phyloP scores from a whole-genome alignment of 2,888 invertebrate species.

The Sphinx pinastri region DNA sequence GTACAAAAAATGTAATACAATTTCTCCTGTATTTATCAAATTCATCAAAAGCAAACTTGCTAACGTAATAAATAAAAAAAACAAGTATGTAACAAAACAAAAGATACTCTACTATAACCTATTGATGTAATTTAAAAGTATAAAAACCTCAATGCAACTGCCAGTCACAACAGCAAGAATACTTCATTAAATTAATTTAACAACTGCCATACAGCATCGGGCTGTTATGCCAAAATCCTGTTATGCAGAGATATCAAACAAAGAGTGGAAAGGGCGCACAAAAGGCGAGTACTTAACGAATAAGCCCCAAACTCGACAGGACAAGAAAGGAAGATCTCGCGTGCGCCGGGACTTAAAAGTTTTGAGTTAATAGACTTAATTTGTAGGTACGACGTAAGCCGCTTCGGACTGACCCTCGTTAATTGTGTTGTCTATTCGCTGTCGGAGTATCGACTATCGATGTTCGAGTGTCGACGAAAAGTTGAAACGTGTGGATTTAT shows the following conservation, averaged over 20 bases:
- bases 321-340: conserved; percentile 81
- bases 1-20: too few species aligned
- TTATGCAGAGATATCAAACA: conserved; percentile 67
- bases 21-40: too few species aligned
- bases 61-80: too few species aligned
- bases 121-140: too few species aligned
- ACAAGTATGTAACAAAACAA: too few species aligned
- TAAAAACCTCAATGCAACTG: background rate
- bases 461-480: conserved; percentile 28
- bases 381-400: conserved; percentile 77
- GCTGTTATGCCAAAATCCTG: conserved; percentile 56
- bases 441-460: conserved; percentile 58
- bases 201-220: conserved; percentile 11
- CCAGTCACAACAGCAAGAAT: conserved; percentile 5
- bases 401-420: conserved; percentile 73
- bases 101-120: too few species aligned
- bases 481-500: too few species aligned
- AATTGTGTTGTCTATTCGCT: conserved; percentile 52
- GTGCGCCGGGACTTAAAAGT: conserved; percentile 80
- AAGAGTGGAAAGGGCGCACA: conserved; percentile 69
- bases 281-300: conserved; percentile 77
- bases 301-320: conserved; percentile 76
- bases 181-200: conserved; percentile 23
- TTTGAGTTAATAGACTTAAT: conserved; percentile 83
- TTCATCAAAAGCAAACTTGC: too few species aligned